phyloP scores from a whole-genome alignment of 2,113 vertebrate species.

The Xiphophorus hellerii region DNA sequence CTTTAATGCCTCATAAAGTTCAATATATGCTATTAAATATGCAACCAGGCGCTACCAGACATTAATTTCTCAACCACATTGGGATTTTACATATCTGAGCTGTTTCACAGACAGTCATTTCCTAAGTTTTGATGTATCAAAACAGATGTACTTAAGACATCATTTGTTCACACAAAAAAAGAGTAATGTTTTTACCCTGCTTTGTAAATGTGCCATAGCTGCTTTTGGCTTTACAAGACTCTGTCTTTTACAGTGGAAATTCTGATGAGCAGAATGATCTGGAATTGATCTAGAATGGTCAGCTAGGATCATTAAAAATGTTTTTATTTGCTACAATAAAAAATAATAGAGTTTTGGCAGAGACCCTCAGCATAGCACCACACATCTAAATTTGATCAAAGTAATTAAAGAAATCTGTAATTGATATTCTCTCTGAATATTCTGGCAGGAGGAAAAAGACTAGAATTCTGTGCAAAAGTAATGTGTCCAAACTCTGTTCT shows the following conservation, averaged over 20 bases:
- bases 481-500: neutral
- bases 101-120: no score
- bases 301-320: neutral
- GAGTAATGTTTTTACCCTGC: no score
- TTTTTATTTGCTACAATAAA: neutral
- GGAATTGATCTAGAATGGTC: neutral
- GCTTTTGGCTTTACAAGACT: no score
- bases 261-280: no score
- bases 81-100: no score
- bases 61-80: neutral
- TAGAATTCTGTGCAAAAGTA: neutral
- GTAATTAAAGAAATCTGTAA: neutral
- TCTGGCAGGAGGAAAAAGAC: neutral
- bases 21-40: no score
- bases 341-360: neutral
- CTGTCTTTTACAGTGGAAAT: no score
- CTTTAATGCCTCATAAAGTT: no score
- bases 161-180: no score
- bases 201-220: no score
- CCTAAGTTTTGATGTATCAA: no score
- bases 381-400: neutral
- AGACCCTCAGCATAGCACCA: neutral
- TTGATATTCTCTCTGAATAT: neutral
- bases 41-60: neutral
- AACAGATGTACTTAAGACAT: no score